Evolutionary conservation across 2,797 vertebrate species (phyloP), one percentile per base, ranked within the genome.

Genomic region (Coregonus suidteri): DNA sequence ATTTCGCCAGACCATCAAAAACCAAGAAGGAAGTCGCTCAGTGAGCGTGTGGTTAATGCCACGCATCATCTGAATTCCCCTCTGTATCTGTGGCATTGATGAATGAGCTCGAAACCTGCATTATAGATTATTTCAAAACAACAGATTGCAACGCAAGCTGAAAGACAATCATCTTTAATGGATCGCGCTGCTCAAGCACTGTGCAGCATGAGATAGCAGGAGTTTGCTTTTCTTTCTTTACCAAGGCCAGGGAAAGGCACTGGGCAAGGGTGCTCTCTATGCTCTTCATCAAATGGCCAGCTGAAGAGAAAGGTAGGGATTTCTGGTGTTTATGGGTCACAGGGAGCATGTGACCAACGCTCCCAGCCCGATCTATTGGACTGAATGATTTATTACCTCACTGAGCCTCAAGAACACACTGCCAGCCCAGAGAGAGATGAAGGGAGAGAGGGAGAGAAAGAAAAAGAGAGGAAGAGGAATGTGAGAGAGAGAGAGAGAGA

Each of bases 361-460:
- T 76, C 71, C 71, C 41, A 79, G 85, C 79, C 85, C 64, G 81
- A 85, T 87, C 82, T 83, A 67, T 82, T 81, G 71, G 79, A 85
- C 82, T 91, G 83, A 88, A 89, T 88, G 88, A 91, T 91, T 90
- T 86, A 91, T 90, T 84, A 84, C 81, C 81, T 78, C 74, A 78
- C 86, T 78, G 80, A 76, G 75, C 86, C 75, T 86, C 82, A 81
- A 75, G 75, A 85, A 77, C 64, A 37, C 34, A 68, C 15, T 11
- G 16, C 34, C 34, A 76, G 16, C 34, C 34, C 73, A 71, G 25
- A n/a, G n/a, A 65, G 74, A 6, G 79, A 84, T 73, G 81, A 59
- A 67, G 70, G 67, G 41, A 73, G 75, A 51, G 74, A 31, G 6
- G 14, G 76, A 41, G 71, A 72, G 3, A 52, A 18, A 75, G 64